Evolutionary conservation across 2,113 vertebrate species (phyloP).

Genomic region (Cichladusa arquata): DNA sequence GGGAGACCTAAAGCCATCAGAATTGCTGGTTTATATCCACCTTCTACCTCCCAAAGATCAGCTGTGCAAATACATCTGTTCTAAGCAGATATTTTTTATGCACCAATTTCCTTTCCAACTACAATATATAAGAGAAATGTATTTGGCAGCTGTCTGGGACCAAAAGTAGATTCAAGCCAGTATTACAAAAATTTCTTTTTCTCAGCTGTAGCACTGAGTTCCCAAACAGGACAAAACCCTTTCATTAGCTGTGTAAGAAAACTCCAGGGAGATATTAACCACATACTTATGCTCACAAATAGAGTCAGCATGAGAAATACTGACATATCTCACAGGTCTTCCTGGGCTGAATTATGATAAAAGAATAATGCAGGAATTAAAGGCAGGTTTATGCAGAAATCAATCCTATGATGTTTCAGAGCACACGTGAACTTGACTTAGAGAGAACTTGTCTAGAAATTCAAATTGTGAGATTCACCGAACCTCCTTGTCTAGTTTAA

Average conservation of each 20-base stretch:
- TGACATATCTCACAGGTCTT: not conserved
- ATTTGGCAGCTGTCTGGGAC: constrained; percentile 33
- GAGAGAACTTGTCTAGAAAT: not conserved
- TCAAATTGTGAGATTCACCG: not conserved
- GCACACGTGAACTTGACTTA: not conserved
- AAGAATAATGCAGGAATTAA: not conserved
- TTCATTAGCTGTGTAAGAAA: not conserved
- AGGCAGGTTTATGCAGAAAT: not conserved
- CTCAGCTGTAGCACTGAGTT: not conserved
- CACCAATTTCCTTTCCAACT: constrained; percentile 29
- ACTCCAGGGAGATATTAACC: not conserved
- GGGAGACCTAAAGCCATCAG: constrained; percentile 27
- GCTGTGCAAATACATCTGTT: constrained; percentile 64
- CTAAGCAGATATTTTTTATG: constrained; percentile 5
- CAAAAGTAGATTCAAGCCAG: not conserved
- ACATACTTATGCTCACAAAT: not conserved
- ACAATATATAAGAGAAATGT: not conserved
- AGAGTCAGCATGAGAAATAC: not conserved
- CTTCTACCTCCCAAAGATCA: constrained; percentile 38
- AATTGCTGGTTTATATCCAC: constrained; percentile 39
- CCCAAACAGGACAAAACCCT: not conserved
- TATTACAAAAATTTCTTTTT: not conserved
- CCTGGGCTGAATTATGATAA: not conserved
- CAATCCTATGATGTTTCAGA: not conserved
- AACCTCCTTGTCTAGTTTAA: not conserved